A percentile compares a stretch with the other conserved stretches of the same genome.
phyloP scores from a whole-genome alignment of 2,113 vertebrate species.

The Nothoprocta perdicaria region DNA sequence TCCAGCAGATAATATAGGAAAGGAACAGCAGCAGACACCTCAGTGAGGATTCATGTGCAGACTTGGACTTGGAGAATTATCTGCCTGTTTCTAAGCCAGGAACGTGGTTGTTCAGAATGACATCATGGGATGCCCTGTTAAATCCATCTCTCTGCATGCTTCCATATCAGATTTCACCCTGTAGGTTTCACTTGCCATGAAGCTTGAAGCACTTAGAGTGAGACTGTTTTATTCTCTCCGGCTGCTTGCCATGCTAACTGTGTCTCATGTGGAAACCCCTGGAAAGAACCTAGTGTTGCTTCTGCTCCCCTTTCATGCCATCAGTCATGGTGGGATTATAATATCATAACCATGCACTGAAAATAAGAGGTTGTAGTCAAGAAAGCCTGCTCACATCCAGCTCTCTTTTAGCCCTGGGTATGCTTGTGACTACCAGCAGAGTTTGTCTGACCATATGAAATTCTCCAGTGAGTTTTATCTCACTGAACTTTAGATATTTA shows the following conservation, averaged over 20 bases:
- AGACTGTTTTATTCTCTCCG: neutral
- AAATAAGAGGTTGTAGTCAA: neutral
- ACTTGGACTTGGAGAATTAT: neutral
- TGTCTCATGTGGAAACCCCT: neutral
- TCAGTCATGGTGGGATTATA: neutral
- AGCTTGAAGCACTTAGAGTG: neutral
- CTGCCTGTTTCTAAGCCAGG: neutral
- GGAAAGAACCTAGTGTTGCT: neutral
- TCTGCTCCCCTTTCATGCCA: neutral
- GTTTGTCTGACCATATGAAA: neutral
- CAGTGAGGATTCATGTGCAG: neutral
- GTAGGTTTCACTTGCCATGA: neutral
- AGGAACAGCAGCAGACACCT: neutral
- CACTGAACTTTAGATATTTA: neutral
- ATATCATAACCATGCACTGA: neutral
- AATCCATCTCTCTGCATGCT: neutral
- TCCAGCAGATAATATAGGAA: too few species aligned
- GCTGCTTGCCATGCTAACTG: rapidly evolving
- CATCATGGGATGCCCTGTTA: neutral
- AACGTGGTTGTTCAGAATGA: neutral
- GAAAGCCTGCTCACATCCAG: neutral
- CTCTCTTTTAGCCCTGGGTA: neutral
- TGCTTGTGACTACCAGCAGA: too few species aligned
- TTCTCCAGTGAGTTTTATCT: neutral
- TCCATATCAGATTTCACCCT: neutral